Conservation (phyloP, 2,888 invertebrate genomes). For the Ellobium chinense region DNA sequence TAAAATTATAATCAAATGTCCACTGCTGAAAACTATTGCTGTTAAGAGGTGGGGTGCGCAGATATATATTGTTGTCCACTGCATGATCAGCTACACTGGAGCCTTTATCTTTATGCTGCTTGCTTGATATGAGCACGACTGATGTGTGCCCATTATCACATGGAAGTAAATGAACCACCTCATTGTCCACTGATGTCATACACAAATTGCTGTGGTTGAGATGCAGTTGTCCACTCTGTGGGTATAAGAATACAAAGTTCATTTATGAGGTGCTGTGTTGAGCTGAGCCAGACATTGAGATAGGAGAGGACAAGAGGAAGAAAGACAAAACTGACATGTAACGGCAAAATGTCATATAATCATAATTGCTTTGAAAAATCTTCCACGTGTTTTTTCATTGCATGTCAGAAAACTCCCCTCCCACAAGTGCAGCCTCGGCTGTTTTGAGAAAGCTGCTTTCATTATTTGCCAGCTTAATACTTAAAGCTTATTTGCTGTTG, state of each 20-base stretch:
- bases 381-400: too few relatives aligned
- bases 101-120: background rate
- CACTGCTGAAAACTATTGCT: constrained; percentile 36
- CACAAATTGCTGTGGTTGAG: constrained; percentile 47
- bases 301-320: too few relatives aligned
- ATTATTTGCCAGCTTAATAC: too few relatives aligned
- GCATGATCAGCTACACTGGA: background rate
- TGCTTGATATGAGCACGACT: background rate
- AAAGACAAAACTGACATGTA: too few relatives aligned
- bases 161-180: constrained; percentile 44
- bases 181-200: constrained; percentile 53
- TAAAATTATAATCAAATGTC: constrained; percentile 45
- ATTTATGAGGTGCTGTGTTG: too few relatives aligned
- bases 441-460: too few relatives aligned
- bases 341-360: too few relatives aligned
- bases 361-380: too few relatives aligned
- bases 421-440: too few relatives aligned
- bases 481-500: too few relatives aligned
- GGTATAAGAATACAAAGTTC: background rate
- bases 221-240: constrained; percentile 40
- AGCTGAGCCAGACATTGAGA: too few relatives aligned
- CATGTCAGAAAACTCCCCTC: too few relatives aligned
- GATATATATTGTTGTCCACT: background rate
- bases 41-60: background rate
- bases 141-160: constrained; percentile 25